Evolutionary conservation across 2,797 vertebrate species (phyloP).

Genomic region (Anguilla anguilla): DNA sequence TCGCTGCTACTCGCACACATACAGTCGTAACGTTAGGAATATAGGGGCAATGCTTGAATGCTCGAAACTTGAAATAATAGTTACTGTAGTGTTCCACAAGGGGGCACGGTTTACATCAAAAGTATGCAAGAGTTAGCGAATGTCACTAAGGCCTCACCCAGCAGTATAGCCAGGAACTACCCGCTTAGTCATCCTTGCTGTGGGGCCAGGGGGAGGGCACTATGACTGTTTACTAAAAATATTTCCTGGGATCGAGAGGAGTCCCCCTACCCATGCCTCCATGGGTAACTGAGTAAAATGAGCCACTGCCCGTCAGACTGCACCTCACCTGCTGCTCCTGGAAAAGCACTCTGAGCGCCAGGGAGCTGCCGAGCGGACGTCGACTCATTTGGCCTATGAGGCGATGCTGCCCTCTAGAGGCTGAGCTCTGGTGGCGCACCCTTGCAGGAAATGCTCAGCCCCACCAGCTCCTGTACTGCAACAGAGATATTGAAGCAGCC

Average conservation of each 20-base stretch:
- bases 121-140: background rate
- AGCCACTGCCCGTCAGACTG: background rate
- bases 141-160: background rate
- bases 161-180: background rate
- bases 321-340: background rate
- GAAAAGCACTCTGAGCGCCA: background rate
- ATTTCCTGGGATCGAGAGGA: background rate
- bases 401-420: slow-evolving; percentile 10
- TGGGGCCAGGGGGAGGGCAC: no score
- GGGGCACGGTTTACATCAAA: background rate
- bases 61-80: background rate
- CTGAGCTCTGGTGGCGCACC: background rate
- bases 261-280: background rate
- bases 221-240: background rate
- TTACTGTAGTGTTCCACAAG: background rate
- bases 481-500: background rate
- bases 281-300: background rate
- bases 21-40: background rate
- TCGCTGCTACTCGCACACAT: background rate
- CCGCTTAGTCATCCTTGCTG: background rate
- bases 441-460: background rate
- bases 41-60: background rate
- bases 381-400: background rate
- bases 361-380: background rate
- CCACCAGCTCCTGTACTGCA: background rate